Percentiles rank a stretch among this genome's conserved stretches.
Evolutionary conservation across 2,888 invertebrate genomes (phyloP).

Genomic region (Ectemnius continuus): DNA sequence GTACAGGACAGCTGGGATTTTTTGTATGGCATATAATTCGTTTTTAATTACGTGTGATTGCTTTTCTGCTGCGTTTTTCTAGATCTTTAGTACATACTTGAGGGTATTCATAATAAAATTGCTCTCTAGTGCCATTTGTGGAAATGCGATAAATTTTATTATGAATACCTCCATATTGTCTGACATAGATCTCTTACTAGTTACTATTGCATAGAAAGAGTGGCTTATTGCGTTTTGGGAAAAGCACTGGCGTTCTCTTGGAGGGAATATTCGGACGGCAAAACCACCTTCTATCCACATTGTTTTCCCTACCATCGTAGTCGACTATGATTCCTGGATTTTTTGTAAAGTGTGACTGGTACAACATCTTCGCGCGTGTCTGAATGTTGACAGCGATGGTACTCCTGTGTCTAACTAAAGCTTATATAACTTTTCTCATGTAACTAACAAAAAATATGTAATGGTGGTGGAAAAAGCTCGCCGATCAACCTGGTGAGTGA

Average conservation of each 20-base stretch:
- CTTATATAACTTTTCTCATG: constrained; percentile 54
- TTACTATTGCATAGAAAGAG: constrained; percentile 53
- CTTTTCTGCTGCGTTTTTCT: constrained; percentile 46
- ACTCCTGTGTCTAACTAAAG: constrained; percentile 44
- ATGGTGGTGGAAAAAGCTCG: constrained; percentile 82
- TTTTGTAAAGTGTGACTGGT: background rate
- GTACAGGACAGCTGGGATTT: constrained; percentile 23
- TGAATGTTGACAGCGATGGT: constrained; percentile 42
- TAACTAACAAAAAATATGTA: constrained; percentile 68
- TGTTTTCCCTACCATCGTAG: constrained; percentile 40
- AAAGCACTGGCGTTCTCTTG: constrained; percentile 29
- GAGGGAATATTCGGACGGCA: constrained; percentile 35
- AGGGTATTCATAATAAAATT: constrained; percentile 42
- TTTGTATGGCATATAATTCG: constrained; percentile 41
- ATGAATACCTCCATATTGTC: constrained; percentile 40
- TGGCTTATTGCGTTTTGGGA: constrained; percentile 53
- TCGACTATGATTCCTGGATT: constrained; percentile 14
- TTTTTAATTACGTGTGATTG: constrained; percentile 42
- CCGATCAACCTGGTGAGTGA: constrained; percentile 96
- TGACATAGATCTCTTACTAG: constrained; percentile 50
- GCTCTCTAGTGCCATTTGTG: background rate
- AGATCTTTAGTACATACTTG: constrained; percentile 39
- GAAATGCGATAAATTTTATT: too few species aligned
- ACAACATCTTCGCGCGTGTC: too few species aligned
- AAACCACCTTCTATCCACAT: constrained; percentile 16